These are phyloP conservation scores for Acanthurus leucopareius DNA, from an alignment of 2,797 vertebrate species.

Conservation along the genomic window DNA sequence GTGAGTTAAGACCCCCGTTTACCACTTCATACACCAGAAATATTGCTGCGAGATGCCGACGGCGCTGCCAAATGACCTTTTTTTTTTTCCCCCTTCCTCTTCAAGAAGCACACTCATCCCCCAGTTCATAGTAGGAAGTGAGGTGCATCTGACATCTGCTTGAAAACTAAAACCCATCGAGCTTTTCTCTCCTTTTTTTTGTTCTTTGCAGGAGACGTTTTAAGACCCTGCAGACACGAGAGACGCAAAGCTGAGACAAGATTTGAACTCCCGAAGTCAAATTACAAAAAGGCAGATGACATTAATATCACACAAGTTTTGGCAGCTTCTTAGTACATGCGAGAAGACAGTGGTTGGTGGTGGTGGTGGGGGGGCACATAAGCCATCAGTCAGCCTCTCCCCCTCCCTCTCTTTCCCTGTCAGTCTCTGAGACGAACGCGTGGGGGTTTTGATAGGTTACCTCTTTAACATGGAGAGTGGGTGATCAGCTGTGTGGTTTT, in stretches of 20 bases:
- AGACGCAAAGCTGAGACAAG: conserved; percentile 69
- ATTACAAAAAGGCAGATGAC: conserved; percentile 80
- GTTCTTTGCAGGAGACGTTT: conserved; percentile 16
- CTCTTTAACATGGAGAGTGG: conserved; percentile 31
- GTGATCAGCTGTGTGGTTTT: conserved; percentile 29
- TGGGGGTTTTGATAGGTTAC: conserved; percentile 42
- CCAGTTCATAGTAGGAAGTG: conserved; percentile 56
- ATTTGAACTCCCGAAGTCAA: conserved; percentile 77
- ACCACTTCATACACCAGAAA: conserved; percentile 54
- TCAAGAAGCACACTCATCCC: conserved; percentile 52
- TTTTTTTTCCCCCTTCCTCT: conserved; percentile 11
- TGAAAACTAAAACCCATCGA: conserved; percentile 54
- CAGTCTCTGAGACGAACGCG: conserved; percentile 26
- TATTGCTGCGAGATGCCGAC: conserved; percentile 53
- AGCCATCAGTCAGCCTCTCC: conserved; percentile 63
- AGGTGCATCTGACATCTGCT: conserved; percentile 71
- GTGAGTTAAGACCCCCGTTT: conserved; percentile 65
- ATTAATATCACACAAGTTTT: conserved; percentile 82
- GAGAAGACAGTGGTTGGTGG: background rate
- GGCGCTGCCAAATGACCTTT: conserved; percentile 66
- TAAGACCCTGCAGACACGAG: conserved; percentile 60
- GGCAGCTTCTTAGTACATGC: conserved; percentile 76
- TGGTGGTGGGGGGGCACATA: conserved; percentile 16
- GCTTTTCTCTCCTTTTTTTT: conserved; percentile 19
- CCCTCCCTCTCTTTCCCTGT: conserved; percentile 30